These are phyloP conservation scores for Diprion similis DNA, from an alignment of 1,140 invertebrate species.

Conservation along the genomic window DNA sequence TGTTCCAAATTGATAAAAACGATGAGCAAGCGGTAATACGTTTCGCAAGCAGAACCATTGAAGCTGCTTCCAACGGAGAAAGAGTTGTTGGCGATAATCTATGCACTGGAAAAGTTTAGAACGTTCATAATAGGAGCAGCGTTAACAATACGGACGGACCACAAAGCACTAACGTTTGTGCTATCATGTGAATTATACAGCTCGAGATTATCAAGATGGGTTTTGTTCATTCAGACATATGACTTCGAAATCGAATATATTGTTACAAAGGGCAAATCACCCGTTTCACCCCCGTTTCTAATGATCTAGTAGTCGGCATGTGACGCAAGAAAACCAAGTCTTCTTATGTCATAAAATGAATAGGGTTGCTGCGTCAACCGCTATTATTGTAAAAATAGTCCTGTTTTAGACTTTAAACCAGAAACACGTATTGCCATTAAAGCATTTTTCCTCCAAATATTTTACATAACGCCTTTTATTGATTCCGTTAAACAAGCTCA, in stretches of 20 bases:
- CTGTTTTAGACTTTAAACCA: too few relatives aligned
- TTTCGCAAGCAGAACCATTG: conserved; percentile 52
- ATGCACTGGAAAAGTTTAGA: conserved; percentile 50
- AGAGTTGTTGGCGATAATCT: conserved; percentile 56
- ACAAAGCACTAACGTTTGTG: conserved; percentile 54
- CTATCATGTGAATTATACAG: conserved; percentile 47
- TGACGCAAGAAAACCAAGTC: too few relatives aligned
- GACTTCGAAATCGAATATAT: conserved; percentile 48
- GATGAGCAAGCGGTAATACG: conserved; percentile 32
- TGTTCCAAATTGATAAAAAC: conserved; percentile 33
- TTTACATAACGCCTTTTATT: too few relatives aligned
- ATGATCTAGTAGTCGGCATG: too few relatives aligned
- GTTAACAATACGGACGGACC: conserved; percentile 59
- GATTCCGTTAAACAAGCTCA: too few relatives aligned
- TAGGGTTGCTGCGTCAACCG: too few relatives aligned
- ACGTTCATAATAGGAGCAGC: conserved; percentile 45
- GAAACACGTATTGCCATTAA: too few relatives aligned
- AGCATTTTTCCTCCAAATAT: too few relatives aligned
- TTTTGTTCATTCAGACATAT: conserved; percentile 51
- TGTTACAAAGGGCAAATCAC: too few relatives aligned
- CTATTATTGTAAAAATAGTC: too few relatives aligned
- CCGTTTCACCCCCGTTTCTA: too few relatives aligned
- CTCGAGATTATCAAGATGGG: conserved; percentile 54
- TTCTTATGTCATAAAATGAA: too few relatives aligned
- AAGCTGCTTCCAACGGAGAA: conserved; percentile 52